Percentiles rank a stretch among this genome's conserved stretches.
phyloP scores from a whole-genome alignment of 2,888 invertebrate genomes.

The Trissolcus brochymenae region DNA sequence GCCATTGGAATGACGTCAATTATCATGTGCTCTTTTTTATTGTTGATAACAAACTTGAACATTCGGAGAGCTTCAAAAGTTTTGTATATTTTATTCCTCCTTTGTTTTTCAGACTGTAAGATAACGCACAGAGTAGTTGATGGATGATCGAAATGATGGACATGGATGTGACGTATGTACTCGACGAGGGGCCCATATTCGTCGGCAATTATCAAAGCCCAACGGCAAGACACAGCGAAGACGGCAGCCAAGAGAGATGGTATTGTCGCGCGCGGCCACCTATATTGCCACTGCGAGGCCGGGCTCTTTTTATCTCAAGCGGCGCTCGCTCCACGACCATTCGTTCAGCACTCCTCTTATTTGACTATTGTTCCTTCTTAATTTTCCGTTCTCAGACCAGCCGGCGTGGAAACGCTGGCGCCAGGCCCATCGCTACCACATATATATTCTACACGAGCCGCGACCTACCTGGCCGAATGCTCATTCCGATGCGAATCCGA shows the following conservation, averaged over 20 bases:
- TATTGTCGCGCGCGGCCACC: slow-evolving; percentile 60
- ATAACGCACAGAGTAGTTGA: slow-evolving; percentile 33
- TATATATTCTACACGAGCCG: slow-evolving; percentile 12
- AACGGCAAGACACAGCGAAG: slow-evolving; percentile 71
- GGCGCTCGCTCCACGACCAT: slow-evolving; percentile 21
- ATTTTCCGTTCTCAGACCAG: slow-evolving; percentile 44
- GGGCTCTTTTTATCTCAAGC: no score
- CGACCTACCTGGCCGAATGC: slow-evolving; percentile 26
- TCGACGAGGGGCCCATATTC: slow-evolving; percentile 45
- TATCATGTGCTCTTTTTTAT: no score
- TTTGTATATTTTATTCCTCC: neutral
- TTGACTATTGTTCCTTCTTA: slow-evolving; percentile 49
- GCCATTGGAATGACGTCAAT: neutral
- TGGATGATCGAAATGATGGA: slow-evolving; percentile 40
- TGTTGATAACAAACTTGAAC: neutral
- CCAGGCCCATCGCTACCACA: slow-evolving; percentile 49
- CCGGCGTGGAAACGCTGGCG: slow-evolving; percentile 54
- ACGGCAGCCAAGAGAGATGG: slow-evolving; percentile 74
- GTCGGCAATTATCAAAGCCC: slow-evolving; percentile 68
- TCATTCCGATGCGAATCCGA: slow-evolving; percentile 36
- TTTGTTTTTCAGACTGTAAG: slow-evolving; percentile 2
- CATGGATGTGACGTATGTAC: slow-evolving; percentile 31
- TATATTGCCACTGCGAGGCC: slow-evolving; percentile 21
- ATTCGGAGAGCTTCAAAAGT: neutral
- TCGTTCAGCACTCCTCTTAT: slow-evolving; percentile 38